Conservation (phyloP, 2,888 invertebrate genomes). For the Cryptosula pallasiana region DNA sequence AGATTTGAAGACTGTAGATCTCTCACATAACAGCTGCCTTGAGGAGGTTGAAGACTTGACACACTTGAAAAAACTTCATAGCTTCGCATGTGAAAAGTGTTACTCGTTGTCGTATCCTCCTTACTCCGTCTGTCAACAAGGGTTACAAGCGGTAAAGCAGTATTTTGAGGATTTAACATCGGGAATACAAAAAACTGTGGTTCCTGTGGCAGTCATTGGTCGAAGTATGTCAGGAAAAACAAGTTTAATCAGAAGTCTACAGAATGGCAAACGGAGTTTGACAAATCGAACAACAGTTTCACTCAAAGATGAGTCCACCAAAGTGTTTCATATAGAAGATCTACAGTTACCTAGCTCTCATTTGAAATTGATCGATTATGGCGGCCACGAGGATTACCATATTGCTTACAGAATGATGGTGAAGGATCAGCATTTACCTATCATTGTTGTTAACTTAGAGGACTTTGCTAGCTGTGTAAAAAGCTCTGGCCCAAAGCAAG, state of each 20-base stretch:
- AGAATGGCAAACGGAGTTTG: not conserved
- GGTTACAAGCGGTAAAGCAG: not conserved
- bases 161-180: not conserved
- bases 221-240: not conserved
- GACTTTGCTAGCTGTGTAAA: not conserved
- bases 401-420: not conserved
- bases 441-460: constrained; percentile 6
- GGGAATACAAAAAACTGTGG: too few relatives aligned
- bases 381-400: constrained; percentile 7
- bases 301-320: not conserved
- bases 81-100: not conserved
- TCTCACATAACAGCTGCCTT: too few relatives aligned
- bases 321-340: not conserved
- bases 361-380: not conserved
- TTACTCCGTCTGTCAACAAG: not conserved
- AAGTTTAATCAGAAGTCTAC: not conserved
- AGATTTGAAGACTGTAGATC: too few relatives aligned
- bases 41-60: too few relatives aligned
- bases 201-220: not conserved
- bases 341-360: not conserved
- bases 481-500: not conserved
- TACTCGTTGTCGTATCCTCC: not conserved
- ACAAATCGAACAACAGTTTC: not conserved
- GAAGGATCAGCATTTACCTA: constrained; percentile 1
- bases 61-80: too few relatives aligned